Conservation (phyloP, 1,140 invertebrate species). For the Aplysia californica region DNA sequence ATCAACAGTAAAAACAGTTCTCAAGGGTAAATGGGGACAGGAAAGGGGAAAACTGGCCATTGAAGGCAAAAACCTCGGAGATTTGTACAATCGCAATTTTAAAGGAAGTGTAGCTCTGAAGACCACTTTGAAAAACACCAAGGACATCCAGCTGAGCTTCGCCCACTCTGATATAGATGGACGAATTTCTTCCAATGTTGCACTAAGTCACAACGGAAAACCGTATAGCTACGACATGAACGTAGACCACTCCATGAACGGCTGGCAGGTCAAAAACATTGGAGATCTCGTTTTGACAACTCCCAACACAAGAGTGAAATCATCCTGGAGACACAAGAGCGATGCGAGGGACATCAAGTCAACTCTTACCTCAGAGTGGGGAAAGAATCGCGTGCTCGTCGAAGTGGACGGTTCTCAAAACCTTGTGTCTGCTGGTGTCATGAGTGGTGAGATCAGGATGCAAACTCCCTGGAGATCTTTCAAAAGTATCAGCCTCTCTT, state of each 20-base stretch:
- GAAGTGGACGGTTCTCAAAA: constrained; percentile 26
- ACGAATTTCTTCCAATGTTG: background rate
- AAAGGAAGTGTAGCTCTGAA: background rate
- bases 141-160: background rate
- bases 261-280: constrained; percentile 34
- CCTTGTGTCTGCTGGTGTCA: background rate
- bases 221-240: constrained; percentile 26
- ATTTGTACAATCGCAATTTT: background rate
- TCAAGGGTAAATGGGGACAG: constrained; percentile 3
- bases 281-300: constrained; percentile 16
- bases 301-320: background rate
- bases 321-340: constrained; percentile 39
- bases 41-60: constrained; percentile 4
- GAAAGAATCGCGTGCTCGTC: background rate
- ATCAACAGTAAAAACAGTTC: background rate
- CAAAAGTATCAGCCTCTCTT: background rate
- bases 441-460: constrained; percentile 15
- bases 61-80: too few species aligned
- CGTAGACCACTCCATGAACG: constrained; percentile 27
- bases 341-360: constrained; percentile 30
- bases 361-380: constrained; percentile 31
- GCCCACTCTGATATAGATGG: background rate
- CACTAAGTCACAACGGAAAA: constrained; percentile 27
- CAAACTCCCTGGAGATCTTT: constrained; percentile 27
- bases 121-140: background rate